Conservation (phyloP, 1,140 invertebrate genomes). For the Sweltsa coloradensis region DNA sequence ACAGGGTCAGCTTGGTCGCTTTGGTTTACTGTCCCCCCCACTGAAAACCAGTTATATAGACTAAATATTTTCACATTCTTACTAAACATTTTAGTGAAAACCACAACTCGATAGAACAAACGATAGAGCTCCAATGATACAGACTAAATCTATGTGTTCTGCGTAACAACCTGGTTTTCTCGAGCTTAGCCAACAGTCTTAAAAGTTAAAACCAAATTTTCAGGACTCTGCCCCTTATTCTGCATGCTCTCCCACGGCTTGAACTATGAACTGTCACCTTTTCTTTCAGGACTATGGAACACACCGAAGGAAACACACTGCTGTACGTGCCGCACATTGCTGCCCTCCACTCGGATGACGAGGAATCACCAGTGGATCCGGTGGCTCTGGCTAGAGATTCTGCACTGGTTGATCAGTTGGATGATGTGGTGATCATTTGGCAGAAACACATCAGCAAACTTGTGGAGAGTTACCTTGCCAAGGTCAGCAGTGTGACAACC, state of each 20-base stretch:
- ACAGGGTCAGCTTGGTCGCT: too few relatives aligned
- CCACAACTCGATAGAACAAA: not conserved
- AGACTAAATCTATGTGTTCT: not conserved
- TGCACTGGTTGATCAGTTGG: conserved; percentile 39
- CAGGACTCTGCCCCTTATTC: not conserved
- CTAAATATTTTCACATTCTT: too few relatives aligned
- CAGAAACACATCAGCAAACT: conserved; percentile 44
- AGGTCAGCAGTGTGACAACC: conserved; percentile 27
- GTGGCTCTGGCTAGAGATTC: conserved; percentile 34
- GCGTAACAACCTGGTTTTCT: not conserved
- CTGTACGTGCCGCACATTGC: conserved; percentile 44
- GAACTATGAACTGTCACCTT: not conserved
- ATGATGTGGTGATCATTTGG: conserved; percentile 49
- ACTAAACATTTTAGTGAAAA: too few relatives aligned
- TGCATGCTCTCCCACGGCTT: not conserved
- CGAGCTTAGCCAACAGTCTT: too few relatives aligned
- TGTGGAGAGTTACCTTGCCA: conserved; percentile 37
- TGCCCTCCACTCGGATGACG: conserved; percentile 31
- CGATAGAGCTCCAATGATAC: not conserved
- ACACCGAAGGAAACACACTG: conserved; percentile 50
- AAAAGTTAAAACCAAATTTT: not conserved
- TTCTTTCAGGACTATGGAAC: conserved; percentile 44
- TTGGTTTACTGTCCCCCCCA: too few relatives aligned
- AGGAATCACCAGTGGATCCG: conserved; percentile 31
- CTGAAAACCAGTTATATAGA: too few relatives aligned